Conservation (phyloP, 2,888 invertebrate species). For the Amblyteles armatorius region DNA sequence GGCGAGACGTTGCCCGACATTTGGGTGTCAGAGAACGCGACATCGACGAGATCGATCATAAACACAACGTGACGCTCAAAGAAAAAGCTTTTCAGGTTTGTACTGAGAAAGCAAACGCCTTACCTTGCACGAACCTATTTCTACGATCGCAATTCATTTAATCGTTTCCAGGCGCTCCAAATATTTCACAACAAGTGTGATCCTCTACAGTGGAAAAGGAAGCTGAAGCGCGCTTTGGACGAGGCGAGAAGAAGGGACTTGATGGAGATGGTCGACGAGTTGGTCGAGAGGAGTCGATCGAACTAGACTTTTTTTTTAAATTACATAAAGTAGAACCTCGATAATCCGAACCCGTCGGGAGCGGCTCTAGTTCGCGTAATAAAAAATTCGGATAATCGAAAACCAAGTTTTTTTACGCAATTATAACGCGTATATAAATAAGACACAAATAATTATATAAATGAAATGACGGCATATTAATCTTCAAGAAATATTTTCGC, state of each 20-base stretch:
- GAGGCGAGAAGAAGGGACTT: constrained; percentile 79
- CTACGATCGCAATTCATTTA: neutral
- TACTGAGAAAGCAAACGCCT: constrained; percentile 20
- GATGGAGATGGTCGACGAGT: constrained; percentile 74
- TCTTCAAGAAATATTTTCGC: no score
- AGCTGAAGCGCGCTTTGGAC: constrained; percentile 77
- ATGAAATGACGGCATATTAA: no score
- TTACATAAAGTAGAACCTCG: no score
- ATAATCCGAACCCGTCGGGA: no score
- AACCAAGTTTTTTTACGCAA: no score
- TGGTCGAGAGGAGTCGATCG: constrained; percentile 37
- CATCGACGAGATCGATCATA: constrained; percentile 76
- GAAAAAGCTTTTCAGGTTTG: constrained; percentile 75
- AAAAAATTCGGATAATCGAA: no score
- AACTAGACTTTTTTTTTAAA: neutral
- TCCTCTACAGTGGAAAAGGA: constrained; percentile 74
- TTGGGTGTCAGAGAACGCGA: constrained; percentile 77
- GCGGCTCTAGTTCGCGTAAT: no score
- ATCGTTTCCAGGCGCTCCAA: constrained; percentile 75
- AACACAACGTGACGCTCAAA: constrained; percentile 70
- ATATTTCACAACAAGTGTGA: constrained; percentile 73
- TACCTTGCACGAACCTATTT: neutral
- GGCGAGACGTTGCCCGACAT: constrained; percentile 79
- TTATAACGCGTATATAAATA: no score
- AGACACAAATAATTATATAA: no score